Evolutionary conservation across 2,888 invertebrate species (phyloP).

Genomic region (Tortrix viridana): DNA sequence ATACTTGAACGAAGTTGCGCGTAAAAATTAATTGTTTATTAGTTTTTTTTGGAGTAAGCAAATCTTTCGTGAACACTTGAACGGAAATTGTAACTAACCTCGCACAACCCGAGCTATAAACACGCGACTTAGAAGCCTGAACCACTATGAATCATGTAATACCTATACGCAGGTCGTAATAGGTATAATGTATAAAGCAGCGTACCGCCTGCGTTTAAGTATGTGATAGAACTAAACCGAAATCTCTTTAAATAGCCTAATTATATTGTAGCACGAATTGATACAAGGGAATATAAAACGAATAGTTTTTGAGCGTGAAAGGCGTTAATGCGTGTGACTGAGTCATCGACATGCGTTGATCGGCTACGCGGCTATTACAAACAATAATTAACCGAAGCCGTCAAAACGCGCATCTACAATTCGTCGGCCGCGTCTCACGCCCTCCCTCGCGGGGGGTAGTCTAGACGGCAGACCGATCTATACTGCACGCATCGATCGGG

Average conservation of each 20-base stretch:
- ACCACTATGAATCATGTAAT: conserved; percentile 12
- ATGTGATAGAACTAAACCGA: too few species aligned
- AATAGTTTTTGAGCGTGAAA: too few species aligned
- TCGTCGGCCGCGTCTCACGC: conserved; percentile 50
- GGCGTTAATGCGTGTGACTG: too few species aligned
- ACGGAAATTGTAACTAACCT: conserved; percentile 28
- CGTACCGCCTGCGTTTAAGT: too few species aligned
- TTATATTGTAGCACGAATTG: too few species aligned
- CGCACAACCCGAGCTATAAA: conserved; percentile 11
- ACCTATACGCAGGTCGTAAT: too few species aligned
- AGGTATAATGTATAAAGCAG: too few species aligned
- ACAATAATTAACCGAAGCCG: conserved; percentile 63
- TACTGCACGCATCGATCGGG: conserved; percentile 78
- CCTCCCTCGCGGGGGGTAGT: conserved; percentile 52
- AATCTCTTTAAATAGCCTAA: too few species aligned
- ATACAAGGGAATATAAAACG: too few species aligned
- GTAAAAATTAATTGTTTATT: too few species aligned
- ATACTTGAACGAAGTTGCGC: too few species aligned
- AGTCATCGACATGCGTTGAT: not conserved
- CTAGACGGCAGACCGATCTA: conserved; percentile 82
- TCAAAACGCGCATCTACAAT: conserved; percentile 66
- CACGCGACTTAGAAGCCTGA: conserved; percentile 17
- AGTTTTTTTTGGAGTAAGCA: too few species aligned
- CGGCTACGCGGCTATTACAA: conserved; percentile 48
- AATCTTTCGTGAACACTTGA: not conserved